Evolutionary conservation across 2,888 invertebrate species (phyloP).

Genomic region (Cheilosia pagana): DNA sequence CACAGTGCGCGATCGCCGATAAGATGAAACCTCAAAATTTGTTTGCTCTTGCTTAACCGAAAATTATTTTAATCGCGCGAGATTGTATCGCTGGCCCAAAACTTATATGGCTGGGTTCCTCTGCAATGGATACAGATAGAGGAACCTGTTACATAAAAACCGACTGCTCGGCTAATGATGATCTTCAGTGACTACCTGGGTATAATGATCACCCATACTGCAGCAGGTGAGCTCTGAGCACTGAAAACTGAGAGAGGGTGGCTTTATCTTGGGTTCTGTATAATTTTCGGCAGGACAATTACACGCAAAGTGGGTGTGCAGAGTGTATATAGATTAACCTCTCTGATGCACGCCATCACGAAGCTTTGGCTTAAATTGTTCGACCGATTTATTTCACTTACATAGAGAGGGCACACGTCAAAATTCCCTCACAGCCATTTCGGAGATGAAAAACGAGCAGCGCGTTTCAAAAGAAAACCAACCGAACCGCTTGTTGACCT

Average conservation of each 20-base stretch:
- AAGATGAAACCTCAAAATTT: constrained; percentile 53
- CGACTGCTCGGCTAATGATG: constrained; percentile 56
- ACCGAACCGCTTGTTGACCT: constrained; percentile 47
- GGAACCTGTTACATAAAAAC: constrained; percentile 3
- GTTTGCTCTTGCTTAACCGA: constrained; percentile 68
- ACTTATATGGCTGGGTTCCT: constrained; percentile 54
- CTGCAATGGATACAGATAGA: constrained; percentile 45
- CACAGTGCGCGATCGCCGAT: constrained; percentile 47
- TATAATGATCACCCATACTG: constrained; percentile 45
- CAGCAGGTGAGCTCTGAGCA: constrained; percentile 49
- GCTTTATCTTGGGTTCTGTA: neutral
- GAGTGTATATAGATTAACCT: neutral
- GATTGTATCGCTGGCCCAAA: constrained; percentile 54
- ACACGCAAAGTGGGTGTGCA: neutral
- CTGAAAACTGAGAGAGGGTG: constrained; percentile 26
- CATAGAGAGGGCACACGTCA: neutral
- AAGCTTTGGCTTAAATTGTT: neutral
- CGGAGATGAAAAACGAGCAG: constrained; percentile 16
- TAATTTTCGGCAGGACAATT: constrained; percentile 24
- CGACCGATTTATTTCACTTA: neutral
- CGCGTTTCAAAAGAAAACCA: constrained; percentile 7
- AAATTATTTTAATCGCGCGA: constrained; percentile 63
- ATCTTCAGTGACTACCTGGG: constrained; percentile 62
- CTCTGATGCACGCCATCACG: neutral
- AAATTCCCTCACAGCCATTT: neutral